Base-by-base conservation (phyloP, 1,140 invertebrate genomes). In the Drosophila bocqueti region DNA sequence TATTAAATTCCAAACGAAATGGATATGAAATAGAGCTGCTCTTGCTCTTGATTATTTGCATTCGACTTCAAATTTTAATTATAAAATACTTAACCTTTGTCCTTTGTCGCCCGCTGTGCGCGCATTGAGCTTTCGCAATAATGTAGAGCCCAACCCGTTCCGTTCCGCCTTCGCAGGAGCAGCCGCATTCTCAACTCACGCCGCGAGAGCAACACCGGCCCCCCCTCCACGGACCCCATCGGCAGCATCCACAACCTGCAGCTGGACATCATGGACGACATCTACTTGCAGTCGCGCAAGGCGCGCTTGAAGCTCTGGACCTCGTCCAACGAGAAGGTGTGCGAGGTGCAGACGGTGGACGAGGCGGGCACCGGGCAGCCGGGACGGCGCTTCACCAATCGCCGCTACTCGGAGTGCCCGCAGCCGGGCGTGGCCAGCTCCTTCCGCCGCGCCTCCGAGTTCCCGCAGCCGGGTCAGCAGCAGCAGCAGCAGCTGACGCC, bases 261-360 rank as follows among this genome's bases (percentile, higher is more conserved):
- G 81, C 93, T 97, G 62, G 96, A 97, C 82, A 97, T 97, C 64
- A 97, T 97, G 96, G 96, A 97, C 79, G 96, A 97, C 83, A 97
- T 97, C 42, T 84, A 84, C 24, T 95, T 97, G 24, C 96, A 96
- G 89, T 96, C 96, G 2, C 94, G 96, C 45, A 97, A 97, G 94
- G 96, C 92, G 3, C 91, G 92, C 47, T 95, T 97, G 94, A 97
- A 96, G 92, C 95, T 97, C 85, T 97, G 96, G 96, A 96, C 96
- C 52, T 97, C 96, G 4, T 96, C 96, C 55, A 95, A 94, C 65
- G 96, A 97, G 91, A 95, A 96, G 67, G 95, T 97, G 2, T 97
- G 96, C 89, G 96, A 97, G 91, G 96, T 97, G 2, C 96, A 97
- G 79, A 95, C 96, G 0, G 81, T 97, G 3, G 96, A 96, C 69